Evolutionary conservation across 2,888 invertebrate genomes (phyloP), one percentile per base, ranked within the genome.

Genomic region (Biston betularia): DNA sequence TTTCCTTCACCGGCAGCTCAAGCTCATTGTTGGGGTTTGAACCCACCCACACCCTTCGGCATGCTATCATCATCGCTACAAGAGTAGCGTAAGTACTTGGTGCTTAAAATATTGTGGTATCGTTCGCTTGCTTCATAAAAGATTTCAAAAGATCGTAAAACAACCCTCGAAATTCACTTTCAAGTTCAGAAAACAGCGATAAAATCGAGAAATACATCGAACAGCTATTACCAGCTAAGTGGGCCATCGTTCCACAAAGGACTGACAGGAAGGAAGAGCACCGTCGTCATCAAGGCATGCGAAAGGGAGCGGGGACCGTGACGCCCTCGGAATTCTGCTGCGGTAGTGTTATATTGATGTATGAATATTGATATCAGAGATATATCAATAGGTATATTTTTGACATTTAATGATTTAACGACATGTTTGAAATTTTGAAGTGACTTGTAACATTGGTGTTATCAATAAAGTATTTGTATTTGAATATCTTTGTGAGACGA

Each of bases 121-220:
- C 5, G 45, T 14, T 45, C 6, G n/a, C 8, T 33, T 12, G 33
- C 12, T 12, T 33, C 33, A 24, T 12, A 12, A 49, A 49, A 24
- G 6, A 54, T 12, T 10, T 40, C 8, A 46, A 38, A 38, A 14
- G 10, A 10, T 40, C 24, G 42, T 33, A 54, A 54, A 42, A 12
- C 33, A 14, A 33, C 42, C 54, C 24, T 54, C 54, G 12, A 42
- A 54, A 54, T 11, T 15, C 42, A 8, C 33, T 24, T 42, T 54
- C 54, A 58, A 58, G 24, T 49, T 45, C 45, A 33, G 49, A 58
- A 40, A 40, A 33, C 49, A 40, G 58, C 49, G 14, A 58, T 58
- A 58, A 58, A 58, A 58, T 40, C 49, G 24, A 24, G 58, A 33
- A 15, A 49, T 58, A 58, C 58, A 58, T 58, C 58, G 58, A 58